Base-by-base conservation (phyloP, 2,888 invertebrate genomes). In the Sympetrum striolatum region DNA sequence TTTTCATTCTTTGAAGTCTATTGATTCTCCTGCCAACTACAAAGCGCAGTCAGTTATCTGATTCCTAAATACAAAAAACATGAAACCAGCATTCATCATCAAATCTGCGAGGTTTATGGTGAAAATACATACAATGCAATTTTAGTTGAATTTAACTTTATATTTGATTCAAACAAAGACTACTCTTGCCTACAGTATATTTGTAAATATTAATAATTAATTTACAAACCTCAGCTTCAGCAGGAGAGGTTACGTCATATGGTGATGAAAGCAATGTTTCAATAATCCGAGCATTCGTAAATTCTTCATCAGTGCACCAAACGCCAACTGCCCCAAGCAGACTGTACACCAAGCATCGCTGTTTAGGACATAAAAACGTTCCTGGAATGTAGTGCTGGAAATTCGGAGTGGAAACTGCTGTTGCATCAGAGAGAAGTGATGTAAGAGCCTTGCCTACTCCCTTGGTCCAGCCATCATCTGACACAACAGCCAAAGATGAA, bases 261-360 rank as follows among this genome's bases (percentile, higher is more conserved):
- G 86, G 86, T 18, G 86, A 86, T 39, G 86, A 58, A 8, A 86
- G 86, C 2, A 86, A 60, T 8, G 86, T 86, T 18, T 86, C 86
- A 37, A 86, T 86, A n/a, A 86, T 60, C n/a, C 60, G 37, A 4
- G 58, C 39, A 5, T 37, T 60, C 60, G 64, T 39, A 37, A 60
- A 86, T 15, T 86, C 86, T 39, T 86, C 58, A 64, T 86, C 86
- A n/a, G 86, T 37, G n/a, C 86, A 86, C 86, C 86, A 86, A 12
- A 86, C 86, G 0, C 86, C 86, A 35, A 86, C 64, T 60, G 86
- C 86, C 37, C 86, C 86, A 37, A 86, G 86, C 35, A 86, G 86
- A 10, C 64, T 86, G n/a, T 60, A 86, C 22, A 86, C 60, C 6
- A 86, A 39, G 22, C 35, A 86, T 37, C 86, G 18, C 60, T 86